Conservation (phyloP, 2,888 invertebrate species). For the Drosophila kanekoi region DNA sequence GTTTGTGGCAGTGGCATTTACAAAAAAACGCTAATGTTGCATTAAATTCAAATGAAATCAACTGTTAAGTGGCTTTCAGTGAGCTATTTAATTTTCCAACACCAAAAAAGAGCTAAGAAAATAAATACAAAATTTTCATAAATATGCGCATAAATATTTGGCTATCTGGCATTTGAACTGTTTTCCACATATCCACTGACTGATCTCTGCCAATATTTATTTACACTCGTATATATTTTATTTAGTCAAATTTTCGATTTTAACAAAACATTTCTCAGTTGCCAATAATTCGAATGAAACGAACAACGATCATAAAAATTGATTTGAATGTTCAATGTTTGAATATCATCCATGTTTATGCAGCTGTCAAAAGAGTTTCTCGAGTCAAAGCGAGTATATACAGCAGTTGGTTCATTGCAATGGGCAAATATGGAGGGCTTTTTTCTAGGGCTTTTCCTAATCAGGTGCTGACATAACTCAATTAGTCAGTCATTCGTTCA, state of each 20-base stretch:
- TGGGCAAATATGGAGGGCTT: no score
- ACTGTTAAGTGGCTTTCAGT: constrained; percentile 78
- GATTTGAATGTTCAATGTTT: constrained; percentile 35
- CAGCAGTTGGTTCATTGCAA: constrained; percentile 10
- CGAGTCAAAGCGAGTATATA: background rate
- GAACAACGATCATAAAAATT: constrained; percentile 37
- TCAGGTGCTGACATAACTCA: no score
- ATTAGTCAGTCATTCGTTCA: no score
- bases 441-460: no score
- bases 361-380: constrained; percentile 45
- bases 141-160: constrained; percentile 63
- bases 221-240: constrained; percentile 42
- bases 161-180: constrained; percentile 11
- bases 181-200: constrained; percentile 28
- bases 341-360: constrained; percentile 47
- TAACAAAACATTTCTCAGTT: constrained; percentile 18
- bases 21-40: constrained; percentile 73
- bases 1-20: constrained; percentile 47
- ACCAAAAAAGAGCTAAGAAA: constrained; percentile 34
- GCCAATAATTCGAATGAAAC: constrained; percentile 41
- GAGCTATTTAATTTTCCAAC: constrained; percentile 76
- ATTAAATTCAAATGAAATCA: constrained; percentile 79
- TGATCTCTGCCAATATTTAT: constrained; percentile 46
- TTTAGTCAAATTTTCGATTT: constrained; percentile 35
- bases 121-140: constrained; percentile 63